Evolutionary conservation across 2,888 invertebrate species (phyloP).

Genomic region (Acholoe squamosa): DNA sequence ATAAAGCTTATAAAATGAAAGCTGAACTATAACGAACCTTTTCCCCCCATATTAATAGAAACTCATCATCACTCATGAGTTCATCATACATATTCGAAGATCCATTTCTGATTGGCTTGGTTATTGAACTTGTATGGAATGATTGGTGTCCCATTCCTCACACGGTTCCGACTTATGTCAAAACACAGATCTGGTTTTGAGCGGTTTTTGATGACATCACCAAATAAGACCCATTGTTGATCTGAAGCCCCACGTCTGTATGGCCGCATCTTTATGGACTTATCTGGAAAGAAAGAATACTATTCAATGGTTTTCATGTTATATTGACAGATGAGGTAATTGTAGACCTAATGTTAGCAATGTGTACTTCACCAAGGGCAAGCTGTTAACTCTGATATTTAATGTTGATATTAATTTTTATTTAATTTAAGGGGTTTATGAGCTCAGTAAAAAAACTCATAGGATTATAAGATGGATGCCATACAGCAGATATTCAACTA

Average conservation of each 20-base stretch:
- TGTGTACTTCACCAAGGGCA: too few relatives aligned
- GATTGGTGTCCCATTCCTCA: background rate
- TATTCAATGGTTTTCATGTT: background rate
- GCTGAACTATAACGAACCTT: too few relatives aligned
- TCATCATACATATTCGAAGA: background rate
- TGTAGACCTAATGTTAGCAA: background rate
- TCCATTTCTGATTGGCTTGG: constrained; percentile 38
- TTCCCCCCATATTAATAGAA: too few relatives aligned
- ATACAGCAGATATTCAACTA: too few relatives aligned
- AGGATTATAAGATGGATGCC: too few relatives aligned
- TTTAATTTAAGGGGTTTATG: too few relatives aligned
- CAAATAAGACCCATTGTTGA: constrained; percentile 32
- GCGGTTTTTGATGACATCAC: constrained; percentile 51
- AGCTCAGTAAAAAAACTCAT: too few relatives aligned
- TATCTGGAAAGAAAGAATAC: background rate
- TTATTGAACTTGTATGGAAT: constrained; percentile 34
- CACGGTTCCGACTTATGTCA: background rate
- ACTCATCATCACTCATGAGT: background rate
- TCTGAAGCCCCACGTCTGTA: background rate
- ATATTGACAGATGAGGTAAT: background rate
- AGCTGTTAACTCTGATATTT: too few relatives aligned
- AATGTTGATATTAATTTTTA: too few relatives aligned
- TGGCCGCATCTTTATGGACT: constrained; percentile 23
- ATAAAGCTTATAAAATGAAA: too few relatives aligned
- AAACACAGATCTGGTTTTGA: constrained; percentile 32